A percentile compares a stretch with the other conserved stretches of the same genome.
These are phyloP conservation scores for Cotesia congregata DNA, from an alignment of 2,888 invertebrate genomes.

Conservation along the genomic window DNA sequence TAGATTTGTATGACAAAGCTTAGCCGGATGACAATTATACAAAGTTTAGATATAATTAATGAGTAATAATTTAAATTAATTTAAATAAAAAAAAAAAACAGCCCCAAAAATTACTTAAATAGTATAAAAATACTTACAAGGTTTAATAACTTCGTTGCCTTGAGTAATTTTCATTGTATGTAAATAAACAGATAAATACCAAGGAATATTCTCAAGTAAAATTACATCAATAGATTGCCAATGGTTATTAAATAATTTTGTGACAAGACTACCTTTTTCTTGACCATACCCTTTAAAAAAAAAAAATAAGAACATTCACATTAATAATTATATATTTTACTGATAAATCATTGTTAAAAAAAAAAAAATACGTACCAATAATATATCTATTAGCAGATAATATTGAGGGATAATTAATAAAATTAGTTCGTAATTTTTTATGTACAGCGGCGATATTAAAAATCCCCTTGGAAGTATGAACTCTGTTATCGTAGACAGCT, in stretches of 20 bases:
- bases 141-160: conserved; percentile 75
- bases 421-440: conserved; percentile 71
- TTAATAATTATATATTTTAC: conserved; percentile 2
- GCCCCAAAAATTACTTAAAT: too few relatives aligned
- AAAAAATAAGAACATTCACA: not conserved
- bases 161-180: conserved; percentile 83
- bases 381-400: conserved; percentile 84
- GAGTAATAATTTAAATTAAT: too few relatives aligned
- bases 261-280: conserved; percentile 90
- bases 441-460: conserved; percentile 80
- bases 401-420: conserved; percentile 77
- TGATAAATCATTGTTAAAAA: not conserved
- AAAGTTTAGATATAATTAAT: too few relatives aligned
- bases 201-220: conserved; percentile 91
- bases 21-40: too few relatives aligned
- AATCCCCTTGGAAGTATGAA: conserved; percentile 70
- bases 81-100: too few relatives aligned
- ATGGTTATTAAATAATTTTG: conserved; percentile 86
- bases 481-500: conserved; percentile 80
- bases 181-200: conserved; percentile 91
- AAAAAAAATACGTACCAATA: conserved; percentile 68
- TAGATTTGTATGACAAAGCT: too few relatives aligned
- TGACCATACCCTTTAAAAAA: conserved; percentile 85
- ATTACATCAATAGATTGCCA: conserved; percentile 83
- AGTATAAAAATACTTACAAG: conserved; percentile 66